Conservation (phyloP, 2,888 invertebrate genomes). For the Buathra laborator region DNA sequence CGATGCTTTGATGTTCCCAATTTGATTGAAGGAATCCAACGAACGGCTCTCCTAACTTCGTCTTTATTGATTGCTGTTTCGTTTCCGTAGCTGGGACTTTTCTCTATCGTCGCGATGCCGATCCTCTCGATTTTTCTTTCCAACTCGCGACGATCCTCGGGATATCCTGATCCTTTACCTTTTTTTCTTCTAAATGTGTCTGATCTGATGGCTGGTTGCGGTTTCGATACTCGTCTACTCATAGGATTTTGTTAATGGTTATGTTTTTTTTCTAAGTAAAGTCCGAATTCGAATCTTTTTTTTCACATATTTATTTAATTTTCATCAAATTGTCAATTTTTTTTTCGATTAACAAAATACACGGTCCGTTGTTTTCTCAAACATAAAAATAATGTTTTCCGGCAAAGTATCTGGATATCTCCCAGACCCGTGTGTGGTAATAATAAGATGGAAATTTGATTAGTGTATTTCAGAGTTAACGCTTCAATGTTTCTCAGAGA, state of each 20-base stretch:
- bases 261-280: too few species aligned
- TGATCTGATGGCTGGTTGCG: not conserved
- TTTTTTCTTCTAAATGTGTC: not conserved
- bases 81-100: constrained; percentile 59
- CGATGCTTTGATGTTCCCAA: constrained; percentile 85
- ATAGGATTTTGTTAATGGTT: not conserved
- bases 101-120: constrained; percentile 22
- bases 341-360: too few species aligned
- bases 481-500: too few species aligned
- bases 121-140: constrained; percentile 12
- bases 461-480: too few species aligned
- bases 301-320: too few species aligned
- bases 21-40: constrained; percentile 85
- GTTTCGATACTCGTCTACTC: not conserved
- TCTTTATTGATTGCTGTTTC: constrained; percentile 84
- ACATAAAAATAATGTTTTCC: too few species aligned
- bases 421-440: too few species aligned
- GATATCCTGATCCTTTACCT: not conserved
- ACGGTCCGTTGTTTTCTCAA: too few species aligned
- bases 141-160: constrained; percentile 3
- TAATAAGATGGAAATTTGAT: too few species aligned
- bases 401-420: too few species aligned
- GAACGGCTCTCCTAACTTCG: constrained; percentile 82
- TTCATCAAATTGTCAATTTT: too few species aligned
- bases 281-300: too few species aligned